Conservation (phyloP, 2,113 vertebrate genomes). For the Lepus timidus region DNA sequence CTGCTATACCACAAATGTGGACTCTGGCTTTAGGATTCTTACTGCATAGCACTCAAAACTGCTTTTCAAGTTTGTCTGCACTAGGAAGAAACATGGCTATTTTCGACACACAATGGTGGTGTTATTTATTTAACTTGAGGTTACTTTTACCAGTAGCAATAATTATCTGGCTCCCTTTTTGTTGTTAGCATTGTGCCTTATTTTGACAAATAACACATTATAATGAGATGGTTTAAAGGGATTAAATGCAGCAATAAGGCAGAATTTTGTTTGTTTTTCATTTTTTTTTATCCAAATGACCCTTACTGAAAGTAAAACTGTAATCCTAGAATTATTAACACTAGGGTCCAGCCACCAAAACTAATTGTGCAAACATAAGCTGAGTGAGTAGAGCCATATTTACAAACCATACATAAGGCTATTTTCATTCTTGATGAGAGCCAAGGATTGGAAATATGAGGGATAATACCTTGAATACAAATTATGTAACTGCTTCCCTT, state of each 20-base stretch:
- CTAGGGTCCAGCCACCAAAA: not conserved
- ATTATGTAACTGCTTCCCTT: not conserved
- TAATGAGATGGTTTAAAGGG: not conserved
- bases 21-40: not conserved
- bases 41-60: not conserved
- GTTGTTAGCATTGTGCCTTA: not conserved
- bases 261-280: not conserved
- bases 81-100: not conserved
- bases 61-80: not conserved
- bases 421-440: not conserved
- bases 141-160: not conserved
- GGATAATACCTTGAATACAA: not conserved
- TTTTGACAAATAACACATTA: conserved; percentile 2
- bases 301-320: not conserved
- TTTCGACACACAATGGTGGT: not conserved
- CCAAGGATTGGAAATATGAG: not conserved
- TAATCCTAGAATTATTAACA: not conserved
- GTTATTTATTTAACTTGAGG: not conserved
- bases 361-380: not conserved
- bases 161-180: not conserved
- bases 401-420: not conserved
- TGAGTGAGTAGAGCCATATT: not conserved
- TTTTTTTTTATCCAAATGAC: not conserved
- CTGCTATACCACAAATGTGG: too few relatives aligned
- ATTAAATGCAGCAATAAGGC: not conserved